These are phyloP conservation scores for Harlomillsia oculata DNA, from an alignment of 1,140 invertebrate species.

Conservation along the genomic window DNA sequence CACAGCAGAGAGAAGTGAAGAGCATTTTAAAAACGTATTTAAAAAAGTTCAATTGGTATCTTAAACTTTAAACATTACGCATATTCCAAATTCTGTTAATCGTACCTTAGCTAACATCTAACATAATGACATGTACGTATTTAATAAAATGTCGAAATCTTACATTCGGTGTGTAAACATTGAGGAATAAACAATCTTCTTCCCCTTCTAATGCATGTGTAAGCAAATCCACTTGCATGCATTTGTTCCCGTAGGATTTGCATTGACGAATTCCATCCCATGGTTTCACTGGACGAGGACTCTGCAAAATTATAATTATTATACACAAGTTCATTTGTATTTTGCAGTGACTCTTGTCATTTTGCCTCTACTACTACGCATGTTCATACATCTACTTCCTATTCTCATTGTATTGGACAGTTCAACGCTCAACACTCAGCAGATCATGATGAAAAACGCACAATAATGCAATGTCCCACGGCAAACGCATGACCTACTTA, in stretches of 20 bases:
- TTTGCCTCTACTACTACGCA: too few relatives aligned
- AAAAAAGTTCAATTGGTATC: neutral
- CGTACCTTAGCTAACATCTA: neutral
- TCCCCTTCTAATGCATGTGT: neutral
- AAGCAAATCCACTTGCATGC: neutral
- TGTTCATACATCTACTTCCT: too few relatives aligned
- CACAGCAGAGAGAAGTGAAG: neutral
- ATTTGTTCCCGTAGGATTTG: neutral
- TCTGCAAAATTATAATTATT: constrained; percentile 2
- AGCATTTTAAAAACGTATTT: neutral
- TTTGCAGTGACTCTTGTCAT: too few relatives aligned
- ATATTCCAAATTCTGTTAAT: neutral
- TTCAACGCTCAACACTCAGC: too few relatives aligned
- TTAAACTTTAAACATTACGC: neutral
- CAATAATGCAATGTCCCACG: too few relatives aligned
- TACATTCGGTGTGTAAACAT: constrained; percentile 3
- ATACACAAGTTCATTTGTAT: too few relatives aligned
- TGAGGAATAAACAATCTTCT: constrained; percentile 19
- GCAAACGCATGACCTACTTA: too few relatives aligned
- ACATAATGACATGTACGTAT: neutral
- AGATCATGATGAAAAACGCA: too few relatives aligned
- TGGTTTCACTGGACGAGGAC: neutral
- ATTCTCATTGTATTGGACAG: too few relatives aligned
- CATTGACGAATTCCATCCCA: constrained; percentile 10
- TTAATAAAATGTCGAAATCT: neutral